Evolutionary conservation across 2,113 vertebrate species (phyloP), one percentile per base, ranked within the genome.

Genomic region (Oryzias celebensis): DNA sequence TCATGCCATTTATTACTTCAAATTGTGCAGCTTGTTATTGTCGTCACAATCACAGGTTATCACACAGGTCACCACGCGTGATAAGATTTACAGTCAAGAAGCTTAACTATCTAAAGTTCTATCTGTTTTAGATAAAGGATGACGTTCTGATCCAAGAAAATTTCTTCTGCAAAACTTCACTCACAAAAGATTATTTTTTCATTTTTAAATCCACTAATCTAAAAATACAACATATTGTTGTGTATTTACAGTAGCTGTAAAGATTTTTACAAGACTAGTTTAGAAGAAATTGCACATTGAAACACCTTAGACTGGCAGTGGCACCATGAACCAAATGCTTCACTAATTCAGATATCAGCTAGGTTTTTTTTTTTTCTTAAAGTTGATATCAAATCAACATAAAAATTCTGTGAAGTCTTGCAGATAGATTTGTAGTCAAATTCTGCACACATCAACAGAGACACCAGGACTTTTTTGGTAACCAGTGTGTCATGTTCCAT

Each of bases 161-260:
- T 12, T 12, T 36, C 36, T 10, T 36, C 36, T 12, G 36, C 3
- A 36, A 36, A 3, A 12, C 8, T 36, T 36, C 36, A 36, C 36
- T 36, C 10, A 36, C 36, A 13, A 7, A 46, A 44, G 58, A n/a
- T 28, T 7, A 48, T 24, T 56, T 28, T 59, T 65, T 45, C 53
- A 61, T 7, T 63, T 23, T 3, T 58, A 55, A 20, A 67, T 69
- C 43, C 47, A 44, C 4, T 55, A 22, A 5, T 28, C 26, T 20
- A 20, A 20, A 20, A 20, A 20, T 20, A 20, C 20, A 20, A 20
- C 20, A 20, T 20, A 20, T 1, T 28, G 26, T 55, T 64, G 36
- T 36, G 12, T 12, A 3, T 36, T 36, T 36, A 10, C 8, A 36
- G 36, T 10, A 36, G 36, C 36, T 36, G 36, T 10, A 36, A 36